Evolutionary conservation across 2,888 invertebrate species (phyloP), one percentile per base, ranked within the genome.

Genomic region (Sepioteuthis lessoniana): DNA sequence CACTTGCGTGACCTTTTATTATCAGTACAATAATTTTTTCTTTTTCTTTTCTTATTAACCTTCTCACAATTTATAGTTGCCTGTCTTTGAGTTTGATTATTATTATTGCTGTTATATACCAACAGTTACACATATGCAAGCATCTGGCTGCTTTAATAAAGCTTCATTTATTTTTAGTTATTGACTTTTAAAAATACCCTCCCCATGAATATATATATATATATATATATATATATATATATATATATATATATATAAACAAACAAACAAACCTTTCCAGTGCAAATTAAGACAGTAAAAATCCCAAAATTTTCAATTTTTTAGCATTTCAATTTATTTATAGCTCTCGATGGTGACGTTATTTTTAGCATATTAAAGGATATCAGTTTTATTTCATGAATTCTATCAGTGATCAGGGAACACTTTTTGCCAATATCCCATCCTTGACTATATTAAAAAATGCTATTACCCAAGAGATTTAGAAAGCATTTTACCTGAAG

Each of bases 201-300:
- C 42, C 42, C 42, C 42, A 42, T n/a, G n/a, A n/a, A n/a, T n/a
- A n/a, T n/a, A n/a, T n/a, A n/a, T n/a, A n/a, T n/a, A n/a, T n/a
- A n/a, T n/a, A n/a, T n/a, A n/a, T n/a, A n/a, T n/a, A n/a, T n/a
- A n/a, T n/a, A n/a, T n/a, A n/a, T n/a, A n/a, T n/a, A n/a, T n/a
- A n/a, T n/a, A n/a, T n/a, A n/a, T n/a, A n/a, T n/a, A n/a, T n/a
- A n/a, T n/a, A 42, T 42, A 42, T 5, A 42, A 42, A 42, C 3
- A 42, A 42, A 42, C 21, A 55, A 25, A 55, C 21, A 21, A 55
- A 13, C 31, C 28, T 35, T 76, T 76, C n/a, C n/a, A 76, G 76
- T 76, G 76, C 76, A 76, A 76, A n/a, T 76, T 76, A 76, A 76
- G n/a, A n/a, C 76, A 76, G n/a, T 35, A 76, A 76, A 76, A 76